Evolutionary conservation across 2,113 vertebrate genomes (phyloP).

Genomic region (Chionomys nivalis): DNA sequence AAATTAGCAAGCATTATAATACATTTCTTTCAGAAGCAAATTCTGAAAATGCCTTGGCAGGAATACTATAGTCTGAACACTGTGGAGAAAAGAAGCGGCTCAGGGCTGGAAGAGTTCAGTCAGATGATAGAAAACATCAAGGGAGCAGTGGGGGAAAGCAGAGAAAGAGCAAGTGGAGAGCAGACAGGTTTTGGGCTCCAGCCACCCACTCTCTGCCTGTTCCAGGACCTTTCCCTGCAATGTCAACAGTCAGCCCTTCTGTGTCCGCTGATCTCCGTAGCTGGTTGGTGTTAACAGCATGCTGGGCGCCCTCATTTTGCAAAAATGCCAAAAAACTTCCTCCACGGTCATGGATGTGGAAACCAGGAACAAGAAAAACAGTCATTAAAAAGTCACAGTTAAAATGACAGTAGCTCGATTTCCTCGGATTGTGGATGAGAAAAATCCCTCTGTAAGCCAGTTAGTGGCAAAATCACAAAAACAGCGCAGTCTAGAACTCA

Average conservation of each 20-base stretch:
- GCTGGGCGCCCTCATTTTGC: not conserved
- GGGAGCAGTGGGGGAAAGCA: not conserved
- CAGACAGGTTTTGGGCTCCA: not conserved
- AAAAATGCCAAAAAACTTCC: not conserved
- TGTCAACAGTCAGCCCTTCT: not conserved
- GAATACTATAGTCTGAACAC: not conserved
- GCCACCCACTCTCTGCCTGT: not conserved
- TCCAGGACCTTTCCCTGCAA: too few species aligned
- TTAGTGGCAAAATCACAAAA: not conserved
- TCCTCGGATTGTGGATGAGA: constrained; percentile 7
- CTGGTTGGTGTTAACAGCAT: not conserved
- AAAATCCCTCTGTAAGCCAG: not conserved
- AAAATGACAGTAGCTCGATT: constrained; percentile 14
- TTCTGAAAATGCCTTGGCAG: constrained; percentile 44
- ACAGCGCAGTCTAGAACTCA: not conserved
- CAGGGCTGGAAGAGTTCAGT: not conserved
- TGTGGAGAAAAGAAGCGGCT: not conserved
- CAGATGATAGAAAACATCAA: constrained; percentile 33
- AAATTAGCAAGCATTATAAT: not conserved
- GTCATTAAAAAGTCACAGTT: not conserved
- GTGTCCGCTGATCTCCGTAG: not conserved
- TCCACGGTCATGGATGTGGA: not conserved
- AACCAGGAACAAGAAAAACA: not conserved
- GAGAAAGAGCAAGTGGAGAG: not conserved
- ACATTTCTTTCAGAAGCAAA: constrained; percentile 52